A percentile compares a stretch with the other conserved stretches of the same genome.
These are phyloP conservation scores for Sipha maydis DNA, from an alignment of 2,888 invertebrate species.

Conservation along the genomic window DNA sequence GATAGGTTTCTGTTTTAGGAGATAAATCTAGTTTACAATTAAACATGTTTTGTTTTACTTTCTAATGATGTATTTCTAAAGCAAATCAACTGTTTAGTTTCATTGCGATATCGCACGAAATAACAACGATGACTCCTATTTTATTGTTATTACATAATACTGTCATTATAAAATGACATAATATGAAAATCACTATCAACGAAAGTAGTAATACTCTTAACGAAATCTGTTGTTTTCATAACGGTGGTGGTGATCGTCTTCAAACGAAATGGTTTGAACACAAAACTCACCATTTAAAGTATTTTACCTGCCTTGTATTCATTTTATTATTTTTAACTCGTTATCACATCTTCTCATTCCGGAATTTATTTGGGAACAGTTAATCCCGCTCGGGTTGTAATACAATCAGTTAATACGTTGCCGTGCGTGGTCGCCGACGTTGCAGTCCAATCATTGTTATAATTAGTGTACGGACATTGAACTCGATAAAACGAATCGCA, in stretches of 20 bases:
- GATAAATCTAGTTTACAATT: conserved; percentile 12
- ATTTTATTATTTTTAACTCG: background rate
- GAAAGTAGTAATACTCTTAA: background rate
- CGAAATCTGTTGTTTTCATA: too few relatives aligned
- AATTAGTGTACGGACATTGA: conserved; percentile 55
- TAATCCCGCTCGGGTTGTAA: conserved; percentile 5
- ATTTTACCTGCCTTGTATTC: background rate
- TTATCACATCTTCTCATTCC: background rate
- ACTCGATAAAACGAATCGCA: conserved; percentile 41
- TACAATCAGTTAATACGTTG: conserved; percentile 2
- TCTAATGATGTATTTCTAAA: background rate
- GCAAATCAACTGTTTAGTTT: background rate
- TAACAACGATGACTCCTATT: background rate
- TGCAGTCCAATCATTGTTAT: conserved; percentile 48
- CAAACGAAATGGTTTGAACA: background rate
- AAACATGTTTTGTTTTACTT: conserved; percentile 14
- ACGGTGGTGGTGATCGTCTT: too few relatives aligned
- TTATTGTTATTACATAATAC: background rate
- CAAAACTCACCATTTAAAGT: background rate
- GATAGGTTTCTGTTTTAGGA: background rate
- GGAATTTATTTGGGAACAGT: conserved; percentile 21
- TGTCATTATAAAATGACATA: background rate
- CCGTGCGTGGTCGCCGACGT: background rate
- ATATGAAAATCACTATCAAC: background rate
- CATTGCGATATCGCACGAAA: background rate